Evolutionary conservation across 2,888 invertebrate species (phyloP).

Genomic region (Ditylenchus weischeri): DNA sequence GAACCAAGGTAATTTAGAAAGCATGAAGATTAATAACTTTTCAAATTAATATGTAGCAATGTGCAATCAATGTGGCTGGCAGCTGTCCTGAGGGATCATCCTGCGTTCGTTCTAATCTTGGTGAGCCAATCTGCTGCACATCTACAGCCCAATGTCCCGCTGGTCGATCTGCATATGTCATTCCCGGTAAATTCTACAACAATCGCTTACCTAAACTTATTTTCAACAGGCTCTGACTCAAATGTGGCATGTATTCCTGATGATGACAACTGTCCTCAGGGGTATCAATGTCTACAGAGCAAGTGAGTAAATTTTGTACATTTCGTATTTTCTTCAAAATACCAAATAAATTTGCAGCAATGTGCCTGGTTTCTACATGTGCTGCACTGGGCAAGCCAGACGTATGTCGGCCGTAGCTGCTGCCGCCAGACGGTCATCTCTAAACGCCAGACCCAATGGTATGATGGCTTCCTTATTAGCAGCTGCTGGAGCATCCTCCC

Average conservation of each 20-base stretch:
- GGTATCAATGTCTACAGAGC: conserved; percentile 52
- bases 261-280: conserved; percentile 52
- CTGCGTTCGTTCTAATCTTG: conserved; percentile 51
- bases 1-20: conserved; percentile 20
- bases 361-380: conserved; percentile 57
- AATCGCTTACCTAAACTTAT: neutral
- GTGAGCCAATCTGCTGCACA: conserved; percentile 53
- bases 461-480: conserved; percentile 26
- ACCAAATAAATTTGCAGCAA: conserved; percentile 35
- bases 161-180: conserved; percentile 49
- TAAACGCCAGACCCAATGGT: conserved; percentile 20
- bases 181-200: conserved; percentile 39
- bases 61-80: conserved; percentile 41
- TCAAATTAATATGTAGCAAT: conserved; percentile 23
- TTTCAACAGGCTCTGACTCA: conserved; percentile 47
- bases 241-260: conserved; percentile 54
- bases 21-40: neutral
- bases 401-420: conserved; percentile 12
- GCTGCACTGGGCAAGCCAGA: conserved; percentile 43
- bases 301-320: conserved; percentile 28
- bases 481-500: neutral
- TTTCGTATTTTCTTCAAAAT: neutral
- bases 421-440: conserved; percentile 18
- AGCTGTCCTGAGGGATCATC: conserved; percentile 51
- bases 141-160: conserved; percentile 49